Conservation (phyloP, 2,797 vertebrate genomes). For the Pseudopleuronectes americanus region DNA sequence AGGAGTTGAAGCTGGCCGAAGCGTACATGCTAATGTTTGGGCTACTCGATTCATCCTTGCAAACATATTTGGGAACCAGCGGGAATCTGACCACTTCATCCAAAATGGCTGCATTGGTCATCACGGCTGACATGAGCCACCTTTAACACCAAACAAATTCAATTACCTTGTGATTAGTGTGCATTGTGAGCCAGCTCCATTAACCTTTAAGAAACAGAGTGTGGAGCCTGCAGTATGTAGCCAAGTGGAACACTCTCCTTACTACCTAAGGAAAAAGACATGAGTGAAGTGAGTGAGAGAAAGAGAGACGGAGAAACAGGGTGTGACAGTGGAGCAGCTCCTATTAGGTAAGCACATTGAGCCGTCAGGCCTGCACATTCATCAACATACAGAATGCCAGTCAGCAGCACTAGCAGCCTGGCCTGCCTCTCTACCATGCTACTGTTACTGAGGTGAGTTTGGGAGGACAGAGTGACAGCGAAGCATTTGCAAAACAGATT, state of each 20-base stretch:
- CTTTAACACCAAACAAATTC: constrained; percentile 70
- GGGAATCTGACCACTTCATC: constrained; percentile 24
- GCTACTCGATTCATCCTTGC: background rate
- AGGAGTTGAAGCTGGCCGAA: too few species aligned
- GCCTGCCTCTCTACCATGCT: constrained; percentile 28
- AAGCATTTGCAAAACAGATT: constrained; percentile 67
- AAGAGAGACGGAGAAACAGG: constrained; percentile 55
- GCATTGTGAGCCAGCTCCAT: constrained; percentile 76
- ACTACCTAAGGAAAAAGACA: constrained; percentile 43
- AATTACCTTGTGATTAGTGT: constrained; percentile 80
- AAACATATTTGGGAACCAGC: constrained; percentile 35
- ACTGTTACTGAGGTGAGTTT: constrained; percentile 56
- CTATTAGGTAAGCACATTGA: constrained; percentile 85
- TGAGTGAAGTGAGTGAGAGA: constrained; percentile 35
- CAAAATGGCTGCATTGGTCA: constrained; percentile 66
- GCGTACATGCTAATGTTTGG: too few species aligned
- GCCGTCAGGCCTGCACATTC: constrained; percentile 78
- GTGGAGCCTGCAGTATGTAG: constrained; percentile 65
- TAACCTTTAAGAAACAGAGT: constrained; percentile 80
- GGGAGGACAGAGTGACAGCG: constrained; percentile 34
- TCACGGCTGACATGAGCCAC: constrained; percentile 59
- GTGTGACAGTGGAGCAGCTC: constrained; percentile 75
- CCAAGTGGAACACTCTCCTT: constrained; percentile 67
- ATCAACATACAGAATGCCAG: constrained; percentile 76
- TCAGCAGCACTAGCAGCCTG: constrained; percentile 59